phyloP scores from a whole-genome alignment of 2,113 vertebrate species.

The Stigmatopora argus region DNA sequence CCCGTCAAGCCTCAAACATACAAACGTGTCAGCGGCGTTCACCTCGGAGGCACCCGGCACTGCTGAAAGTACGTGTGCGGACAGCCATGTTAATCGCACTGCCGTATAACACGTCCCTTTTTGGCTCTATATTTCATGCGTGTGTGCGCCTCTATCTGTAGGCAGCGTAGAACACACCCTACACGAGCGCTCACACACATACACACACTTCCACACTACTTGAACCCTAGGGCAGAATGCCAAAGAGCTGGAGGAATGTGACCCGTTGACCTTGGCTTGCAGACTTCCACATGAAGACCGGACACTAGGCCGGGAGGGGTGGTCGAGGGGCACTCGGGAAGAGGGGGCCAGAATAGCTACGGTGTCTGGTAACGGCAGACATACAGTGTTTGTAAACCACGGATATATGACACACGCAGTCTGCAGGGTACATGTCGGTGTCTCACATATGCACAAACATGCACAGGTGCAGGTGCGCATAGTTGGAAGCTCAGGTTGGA shows the following conservation, averaged over 20 bases:
- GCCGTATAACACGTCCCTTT: slow-evolving; percentile 33
- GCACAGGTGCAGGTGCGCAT: slow-evolving; percentile 42
- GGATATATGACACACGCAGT: slow-evolving; percentile 45
- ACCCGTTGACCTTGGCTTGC: slow-evolving; percentile 69
- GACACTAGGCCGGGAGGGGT: slow-evolving; percentile 45
- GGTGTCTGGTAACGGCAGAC: slow-evolving; percentile 64
- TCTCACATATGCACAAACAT: slow-evolving; percentile 24
- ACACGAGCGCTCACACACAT: slow-evolving; percentile 21
- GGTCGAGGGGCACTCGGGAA: slow-evolving; percentile 42
- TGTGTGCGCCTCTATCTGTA: slow-evolving; percentile 22
- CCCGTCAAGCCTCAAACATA: slow-evolving; percentile 40
- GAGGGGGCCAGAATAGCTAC: slow-evolving; percentile 67
- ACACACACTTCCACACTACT: slow-evolving; percentile 50
- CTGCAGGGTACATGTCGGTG: slow-evolving; percentile 6
- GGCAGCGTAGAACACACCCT: slow-evolving; percentile 15
- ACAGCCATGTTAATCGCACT: slow-evolving; percentile 42
- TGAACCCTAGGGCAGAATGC: slow-evolving; percentile 65
- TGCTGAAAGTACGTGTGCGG: slow-evolving; percentile 24
- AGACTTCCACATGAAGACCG: slow-evolving; percentile 66
- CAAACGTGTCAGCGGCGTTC: slow-evolving; percentile 39
- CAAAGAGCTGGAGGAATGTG: slow-evolving; percentile 69
- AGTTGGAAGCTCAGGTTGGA: slow-evolving; percentile 28
- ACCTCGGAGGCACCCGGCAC: slow-evolving; percentile 25
- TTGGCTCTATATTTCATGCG: slow-evolving; percentile 40
- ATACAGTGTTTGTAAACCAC: slow-evolving; percentile 69